Conservation (phyloP, 1,140 invertebrate species). For the Diabrotica undecimpunctata region DNA sequence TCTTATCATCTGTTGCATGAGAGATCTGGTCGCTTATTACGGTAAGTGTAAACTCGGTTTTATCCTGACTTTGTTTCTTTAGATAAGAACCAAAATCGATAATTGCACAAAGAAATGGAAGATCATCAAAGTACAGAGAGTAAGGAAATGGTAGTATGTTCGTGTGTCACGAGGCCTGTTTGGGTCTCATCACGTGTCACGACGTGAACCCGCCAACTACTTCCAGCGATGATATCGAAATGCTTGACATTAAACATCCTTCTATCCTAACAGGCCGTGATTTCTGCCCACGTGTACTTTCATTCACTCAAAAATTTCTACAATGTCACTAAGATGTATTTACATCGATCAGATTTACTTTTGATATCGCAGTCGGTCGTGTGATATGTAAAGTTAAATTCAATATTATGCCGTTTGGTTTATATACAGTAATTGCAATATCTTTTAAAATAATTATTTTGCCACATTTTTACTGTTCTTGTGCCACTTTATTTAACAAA, state of each 20-base stretch:
- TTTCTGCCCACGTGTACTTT: slow-evolving; percentile 1
- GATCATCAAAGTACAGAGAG: slow-evolving; percentile 1
- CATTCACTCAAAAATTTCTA: slow-evolving; percentile 2
- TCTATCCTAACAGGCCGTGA: slow-evolving; percentile 1
- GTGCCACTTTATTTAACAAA: too few relatives aligned
- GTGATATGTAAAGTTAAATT: background rate
- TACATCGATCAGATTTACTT: background rate
- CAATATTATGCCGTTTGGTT: background rate
- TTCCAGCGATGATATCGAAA: background rate
- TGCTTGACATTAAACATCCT: slow-evolving; percentile 2
- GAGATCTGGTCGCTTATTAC: background rate
- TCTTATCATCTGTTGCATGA: too few relatives aligned
- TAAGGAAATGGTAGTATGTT: slow-evolving; percentile 2
- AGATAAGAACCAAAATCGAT: background rate
- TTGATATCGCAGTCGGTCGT: background rate
- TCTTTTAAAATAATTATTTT: too few relatives aligned
- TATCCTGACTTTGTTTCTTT: background rate
- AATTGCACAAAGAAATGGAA: slow-evolving; percentile 1
- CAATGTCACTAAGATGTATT: slow-evolving; percentile 1
- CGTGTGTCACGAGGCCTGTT: background rate
- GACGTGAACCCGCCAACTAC: background rate
- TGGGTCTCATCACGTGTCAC: background rate
- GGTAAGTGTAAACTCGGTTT: background rate
- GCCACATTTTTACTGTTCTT: too few relatives aligned
- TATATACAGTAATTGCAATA: too few relatives aligned